Conservation (phyloP, 2,113 vertebrate species). For the Boulengeromyrus knoepffleri region DNA sequence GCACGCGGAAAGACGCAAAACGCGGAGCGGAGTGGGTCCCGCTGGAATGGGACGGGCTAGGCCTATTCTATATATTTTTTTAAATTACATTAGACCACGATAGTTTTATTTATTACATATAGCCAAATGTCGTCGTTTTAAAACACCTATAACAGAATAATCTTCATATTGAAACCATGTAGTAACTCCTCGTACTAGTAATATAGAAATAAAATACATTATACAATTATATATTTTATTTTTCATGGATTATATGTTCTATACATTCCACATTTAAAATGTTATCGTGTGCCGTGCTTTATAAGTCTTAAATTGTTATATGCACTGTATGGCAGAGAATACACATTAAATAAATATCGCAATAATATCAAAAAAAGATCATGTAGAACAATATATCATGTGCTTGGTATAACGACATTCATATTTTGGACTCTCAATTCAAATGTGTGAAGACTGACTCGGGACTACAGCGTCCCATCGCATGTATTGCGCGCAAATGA, state of each 20-base stretch:
- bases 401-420: background rate
- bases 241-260: background rate
- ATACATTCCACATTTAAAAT: background rate
- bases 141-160: background rate
- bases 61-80: background rate
- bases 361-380: background rate
- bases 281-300: background rate
- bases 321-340: background rate
- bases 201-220: background rate
- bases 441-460: constrained; percentile 2
- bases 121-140: background rate
- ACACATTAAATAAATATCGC: background rate
- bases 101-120: background rate
- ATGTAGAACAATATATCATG: background rate
- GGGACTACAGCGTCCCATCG: constrained; percentile 36
- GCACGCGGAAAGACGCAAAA: constrained; percentile 67
- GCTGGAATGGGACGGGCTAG: background rate
- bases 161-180: background rate
- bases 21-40: constrained; percentile 60
- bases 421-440: background rate
- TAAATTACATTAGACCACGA: background rate
- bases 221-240: background rate
- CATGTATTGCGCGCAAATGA: constrained; percentile 46
- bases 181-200: background rate
- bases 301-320: background rate